Evolutionary conservation across 2,797 vertebrate genomes (phyloP), one percentile per base, ranked within the genome.

Genomic region (Clarias fuscus): DNA sequence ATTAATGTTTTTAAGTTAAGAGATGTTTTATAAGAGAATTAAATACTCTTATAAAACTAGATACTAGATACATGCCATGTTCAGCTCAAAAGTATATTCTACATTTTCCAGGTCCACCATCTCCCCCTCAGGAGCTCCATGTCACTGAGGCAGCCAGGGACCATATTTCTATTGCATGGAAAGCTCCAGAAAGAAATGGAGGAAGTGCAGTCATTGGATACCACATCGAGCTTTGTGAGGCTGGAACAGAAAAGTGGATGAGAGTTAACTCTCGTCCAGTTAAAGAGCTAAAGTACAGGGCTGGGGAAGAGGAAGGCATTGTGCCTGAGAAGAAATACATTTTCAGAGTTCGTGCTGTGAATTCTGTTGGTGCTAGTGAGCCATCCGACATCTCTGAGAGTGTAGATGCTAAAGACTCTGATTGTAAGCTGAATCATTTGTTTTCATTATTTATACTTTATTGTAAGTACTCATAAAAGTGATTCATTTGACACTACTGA

Each of bases 211-310:
- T 99, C 87, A 95, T 95, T 64, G 98, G 98, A 70, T 99, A 99
- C 92, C 96, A 99, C 90, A 94, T 99, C 72, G 98, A 99, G 93
- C 96, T 99, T 93, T 98, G 98, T 1, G 97, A 97, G 90, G 96
- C 96, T 7, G 98, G 98, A 85, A 99, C 98, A 7, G 98, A 98
- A 92, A 99, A 99, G 91, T 99, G 98, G 98, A 99, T 99, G 98
- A 94, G 97, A 89, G 95, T 99, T 70, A 99, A 99, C 93, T 98
- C 98, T 81, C 97, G 98, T n/a, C 97, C 98, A 71, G 93, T 99
- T 86, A 99, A 99, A 95, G 98, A 99, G 85, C 92, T 98, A 68
- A 99, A 99, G 92, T 99, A 94, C 93, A 95, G 96, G 80, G 90
- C 90, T 58, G 90, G 90, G 17, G 95, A 97, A 40, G 97, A 98